Percentiles rank a stretch among this genome's conserved stretches.
These are phyloP conservation scores for Trachelus stipa DNA, from an alignment of 2,888 invertebrate species.

Conservation along the genomic window DNA sequence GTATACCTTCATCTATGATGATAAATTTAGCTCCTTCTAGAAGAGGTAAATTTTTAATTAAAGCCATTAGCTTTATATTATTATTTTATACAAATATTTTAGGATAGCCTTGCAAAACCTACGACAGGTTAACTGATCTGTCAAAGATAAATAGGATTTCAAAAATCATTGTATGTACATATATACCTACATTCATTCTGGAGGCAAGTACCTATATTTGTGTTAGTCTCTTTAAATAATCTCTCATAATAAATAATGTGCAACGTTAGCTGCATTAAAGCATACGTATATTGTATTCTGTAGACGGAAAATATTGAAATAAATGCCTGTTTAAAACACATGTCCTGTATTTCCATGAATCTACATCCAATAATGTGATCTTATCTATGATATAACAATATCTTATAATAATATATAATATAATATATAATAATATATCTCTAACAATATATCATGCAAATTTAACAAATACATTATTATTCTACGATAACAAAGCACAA, in stretches of 20 bases:
- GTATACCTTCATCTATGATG: conserved; percentile 57
- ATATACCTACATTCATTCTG: background rate
- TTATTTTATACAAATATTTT: conserved; percentile 7
- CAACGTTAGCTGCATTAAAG: background rate
- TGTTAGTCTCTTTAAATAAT: background rate
- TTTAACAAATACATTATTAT: too few species aligned
- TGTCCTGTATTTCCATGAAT: background rate
- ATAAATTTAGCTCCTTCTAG: conserved; percentile 48
- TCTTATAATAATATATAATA: too few species aligned
- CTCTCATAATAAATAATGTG: background rate
- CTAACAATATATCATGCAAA: too few species aligned
- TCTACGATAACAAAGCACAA: too few species aligned
- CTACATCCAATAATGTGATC: background rate
- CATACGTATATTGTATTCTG: background rate
- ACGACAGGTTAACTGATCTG: background rate
- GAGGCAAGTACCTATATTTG: too few species aligned
- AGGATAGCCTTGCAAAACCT: background rate
- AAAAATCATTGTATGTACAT: background rate
- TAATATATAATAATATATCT: too few species aligned
- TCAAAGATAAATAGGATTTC: background rate
- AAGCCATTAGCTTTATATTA: conserved; percentile 32
- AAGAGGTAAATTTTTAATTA: conserved; percentile 43
- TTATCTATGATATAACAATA: too few species aligned
- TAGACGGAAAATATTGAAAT: background rate
- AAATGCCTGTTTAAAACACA: background rate